A percentile compares a stretch with the other conserved stretches of the same genome.
Conservation (phyloP, 2,888 invertebrate species). For the Drosophila heteroneura region DNA sequence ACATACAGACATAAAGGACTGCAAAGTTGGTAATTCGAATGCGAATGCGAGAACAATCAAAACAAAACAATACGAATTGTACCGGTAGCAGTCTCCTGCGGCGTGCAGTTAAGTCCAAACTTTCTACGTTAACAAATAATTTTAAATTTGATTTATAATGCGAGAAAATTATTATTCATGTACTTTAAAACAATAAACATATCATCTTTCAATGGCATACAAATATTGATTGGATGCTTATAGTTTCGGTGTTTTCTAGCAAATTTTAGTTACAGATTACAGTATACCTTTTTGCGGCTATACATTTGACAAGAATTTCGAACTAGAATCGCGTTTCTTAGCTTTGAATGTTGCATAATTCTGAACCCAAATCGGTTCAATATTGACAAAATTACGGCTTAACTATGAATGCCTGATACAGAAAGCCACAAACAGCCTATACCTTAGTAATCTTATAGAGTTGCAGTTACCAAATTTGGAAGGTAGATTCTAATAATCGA, state of each 20-base stretch:
- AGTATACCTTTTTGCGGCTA: not conserved
- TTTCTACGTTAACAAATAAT: slow-evolving; percentile 2
- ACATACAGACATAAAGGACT: slow-evolving; percentile 3
- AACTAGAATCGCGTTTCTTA: not conserved
- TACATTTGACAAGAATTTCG: not conserved
- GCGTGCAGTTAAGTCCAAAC: slow-evolving; percentile 17
- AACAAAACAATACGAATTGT: slow-evolving; percentile 40
- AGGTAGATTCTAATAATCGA: not conserved
- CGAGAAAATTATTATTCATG: not conserved
- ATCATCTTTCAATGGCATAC: not conserved
- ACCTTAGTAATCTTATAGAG: too few relatives aligned
- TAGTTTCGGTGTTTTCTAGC: too few relatives aligned
- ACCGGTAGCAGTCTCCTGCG: slow-evolving; percentile 23
- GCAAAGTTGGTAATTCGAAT: not conserved
- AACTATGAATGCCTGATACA: too few relatives aligned
- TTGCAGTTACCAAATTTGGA: too few relatives aligned
- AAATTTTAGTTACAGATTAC: not conserved
- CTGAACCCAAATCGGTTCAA: not conserved
- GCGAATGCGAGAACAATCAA: slow-evolving; percentile 4
- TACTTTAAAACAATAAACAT: not conserved
- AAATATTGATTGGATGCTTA: not conserved
- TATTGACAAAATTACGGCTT: too few relatives aligned
- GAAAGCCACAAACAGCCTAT: too few relatives aligned
- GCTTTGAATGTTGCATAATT: not conserved
- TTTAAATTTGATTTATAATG: slow-evolving; percentile 9